phyloP scores from a whole-genome alignment of 2,113 vertebrate genomes.

The Salvelinus sp. region DNA sequence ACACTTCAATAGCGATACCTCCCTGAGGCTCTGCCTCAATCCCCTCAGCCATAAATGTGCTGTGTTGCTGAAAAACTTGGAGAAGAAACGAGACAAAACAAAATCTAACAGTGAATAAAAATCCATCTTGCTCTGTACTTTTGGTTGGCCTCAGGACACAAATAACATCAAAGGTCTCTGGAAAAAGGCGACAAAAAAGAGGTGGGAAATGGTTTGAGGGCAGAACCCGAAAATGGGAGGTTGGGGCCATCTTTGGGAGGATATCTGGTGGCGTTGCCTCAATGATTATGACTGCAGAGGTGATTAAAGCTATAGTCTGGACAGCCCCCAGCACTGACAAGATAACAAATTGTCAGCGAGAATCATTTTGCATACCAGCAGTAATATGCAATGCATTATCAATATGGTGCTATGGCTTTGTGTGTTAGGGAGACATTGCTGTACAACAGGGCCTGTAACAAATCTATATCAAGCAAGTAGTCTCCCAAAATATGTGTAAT shows the following conservation, averaged over 20 bases:
- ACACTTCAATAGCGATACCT: conserved; percentile 17
- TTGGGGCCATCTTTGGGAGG: conserved; percentile 11
- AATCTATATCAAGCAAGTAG: conserved; percentile 50
- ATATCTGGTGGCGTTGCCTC: conserved; percentile 39
- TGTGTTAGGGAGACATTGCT: conserved; percentile 21
- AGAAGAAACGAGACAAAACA: conserved; percentile 31
- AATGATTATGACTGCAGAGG: conserved; percentile 39
- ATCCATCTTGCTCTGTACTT: conserved; percentile 46
- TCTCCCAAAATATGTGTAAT: conserved; percentile 27
- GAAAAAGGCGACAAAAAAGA: conserved; percentile 21
- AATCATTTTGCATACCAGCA: conserved; percentile 35
- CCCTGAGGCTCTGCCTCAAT: conserved; percentile 47
- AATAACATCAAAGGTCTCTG: conserved; percentile 68
- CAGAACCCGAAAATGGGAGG: conserved; percentile 35
- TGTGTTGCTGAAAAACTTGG: conserved; percentile 19
- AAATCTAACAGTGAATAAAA: conserved; percentile 50
- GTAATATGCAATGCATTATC: conserved; percentile 28
- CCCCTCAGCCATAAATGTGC: conserved; percentile 53
- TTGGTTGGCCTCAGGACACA: conserved; percentile 55
- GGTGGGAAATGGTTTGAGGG: conserved; percentile 23
- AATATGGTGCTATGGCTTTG: conserved; percentile 21
- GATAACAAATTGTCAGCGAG: conserved; percentile 47
- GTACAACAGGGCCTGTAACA: conserved; percentile 37
- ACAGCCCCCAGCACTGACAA: conserved; percentile 37
- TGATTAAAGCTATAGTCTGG: conserved; percentile 12